Conservation (phyloP, 2,797 vertebrate species). For the Cuniculus paca region DNA sequence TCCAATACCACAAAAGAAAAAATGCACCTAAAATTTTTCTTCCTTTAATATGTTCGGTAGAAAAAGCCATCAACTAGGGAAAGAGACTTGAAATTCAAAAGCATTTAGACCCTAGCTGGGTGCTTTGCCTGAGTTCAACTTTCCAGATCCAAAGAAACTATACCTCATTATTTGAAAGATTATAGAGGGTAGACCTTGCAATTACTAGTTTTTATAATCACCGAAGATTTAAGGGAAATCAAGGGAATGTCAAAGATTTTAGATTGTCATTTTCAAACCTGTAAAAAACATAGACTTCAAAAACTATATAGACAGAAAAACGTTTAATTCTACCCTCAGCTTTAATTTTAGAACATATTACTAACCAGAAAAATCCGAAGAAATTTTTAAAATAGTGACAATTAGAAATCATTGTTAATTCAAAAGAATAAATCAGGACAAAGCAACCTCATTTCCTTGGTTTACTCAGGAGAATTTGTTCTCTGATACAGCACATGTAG, state of each 20-base stretch:
- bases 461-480: slow-evolving; percentile 11
- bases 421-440: neutral
- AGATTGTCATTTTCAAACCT: neutral
- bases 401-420: slow-evolving; percentile 7
- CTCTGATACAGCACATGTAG: neutral
- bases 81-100: slow-evolving; percentile 7
- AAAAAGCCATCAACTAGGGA: neutral
- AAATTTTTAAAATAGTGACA: slow-evolving; percentile 23
- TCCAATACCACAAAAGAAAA: neutral
- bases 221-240: slow-evolving; percentile 8
- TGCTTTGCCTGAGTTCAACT: neutral
- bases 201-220: neutral
- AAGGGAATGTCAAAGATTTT: slow-evolving; percentile 16
- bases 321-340: neutral
- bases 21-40: neutral
- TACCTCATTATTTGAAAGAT: neutral
- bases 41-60: slow-evolving; percentile 8
- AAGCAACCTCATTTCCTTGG: slow-evolving; percentile 28
- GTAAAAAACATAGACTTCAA: neutral
- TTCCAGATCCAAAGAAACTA: neutral
- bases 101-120: neutral
- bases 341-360: slow-evolving; percentile 44
- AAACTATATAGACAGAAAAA: neutral
- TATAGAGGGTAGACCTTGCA: neutral
- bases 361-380: slow-evolving; percentile 15